Evolutionary conservation across 2,888 invertebrate species (phyloP).

Genomic region (Agrochola circellaris): DNA sequence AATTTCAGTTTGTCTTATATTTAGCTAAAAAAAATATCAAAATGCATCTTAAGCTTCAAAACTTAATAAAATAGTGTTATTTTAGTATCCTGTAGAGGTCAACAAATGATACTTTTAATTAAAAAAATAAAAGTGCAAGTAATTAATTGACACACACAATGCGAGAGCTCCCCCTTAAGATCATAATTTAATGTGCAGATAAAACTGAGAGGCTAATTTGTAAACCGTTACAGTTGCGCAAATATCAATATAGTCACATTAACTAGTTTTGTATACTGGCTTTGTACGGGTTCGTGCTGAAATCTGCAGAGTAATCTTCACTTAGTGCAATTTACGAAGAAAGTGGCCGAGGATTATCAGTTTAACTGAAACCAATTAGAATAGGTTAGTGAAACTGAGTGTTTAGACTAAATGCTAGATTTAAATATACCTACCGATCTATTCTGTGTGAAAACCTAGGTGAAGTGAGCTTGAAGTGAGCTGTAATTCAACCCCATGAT

Average conservation of each 20-base stretch:
- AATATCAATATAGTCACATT: slow-evolving; percentile 72
- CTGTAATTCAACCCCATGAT: background rate
- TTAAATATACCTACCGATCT: background rate
- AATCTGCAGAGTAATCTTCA: slow-evolving; percentile 30
- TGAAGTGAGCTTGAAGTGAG: background rate
- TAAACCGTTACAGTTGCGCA: slow-evolving; percentile 79
- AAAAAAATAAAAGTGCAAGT: background rate
- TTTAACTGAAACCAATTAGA: slow-evolving; percentile 19
- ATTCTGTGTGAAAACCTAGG: background rate
- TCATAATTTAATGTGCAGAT: slow-evolving; percentile 78
- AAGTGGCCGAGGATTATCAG: slow-evolving; percentile 20
- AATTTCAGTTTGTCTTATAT: background rate
- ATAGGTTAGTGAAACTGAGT: slow-evolving; percentile 2
- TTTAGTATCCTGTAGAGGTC: background rate
- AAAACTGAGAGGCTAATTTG: slow-evolving; percentile 82
- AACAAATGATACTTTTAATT: background rate
- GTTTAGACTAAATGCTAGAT: background rate
- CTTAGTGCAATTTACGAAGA: slow-evolving; percentile 30
- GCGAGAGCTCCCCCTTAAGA: slow-evolving; percentile 75
- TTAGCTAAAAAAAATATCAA: background rate
- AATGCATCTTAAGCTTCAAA: background rate
- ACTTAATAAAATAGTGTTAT: background rate
- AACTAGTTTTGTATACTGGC: slow-evolving; percentile 55
- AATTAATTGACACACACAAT: background rate
- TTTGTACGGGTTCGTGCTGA: slow-evolving; percentile 44